phyloP scores from a whole-genome alignment of 2,797 vertebrate species.

The Orientallactaga sibirica region DNA sequence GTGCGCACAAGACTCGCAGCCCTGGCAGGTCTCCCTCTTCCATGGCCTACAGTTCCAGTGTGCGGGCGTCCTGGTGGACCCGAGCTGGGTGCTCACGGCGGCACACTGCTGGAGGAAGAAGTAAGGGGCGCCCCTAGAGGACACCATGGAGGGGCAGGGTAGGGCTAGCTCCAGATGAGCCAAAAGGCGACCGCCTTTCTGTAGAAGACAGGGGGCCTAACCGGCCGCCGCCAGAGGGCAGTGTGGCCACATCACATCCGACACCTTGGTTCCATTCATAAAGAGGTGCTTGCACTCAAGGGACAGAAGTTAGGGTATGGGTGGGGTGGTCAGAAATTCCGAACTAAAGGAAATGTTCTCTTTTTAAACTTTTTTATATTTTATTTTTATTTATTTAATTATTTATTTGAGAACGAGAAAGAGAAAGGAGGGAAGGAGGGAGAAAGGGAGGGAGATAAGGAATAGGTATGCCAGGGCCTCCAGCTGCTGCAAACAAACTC shows the following conservation, averaged over 20 bases:
- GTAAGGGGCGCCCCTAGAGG: conserved; percentile 25
- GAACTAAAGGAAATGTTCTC: neutral
- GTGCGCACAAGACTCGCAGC: conserved; percentile 86
- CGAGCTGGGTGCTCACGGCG: conserved; percentile 88
- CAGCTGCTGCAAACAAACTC: no score
- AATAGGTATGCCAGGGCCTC: no score
- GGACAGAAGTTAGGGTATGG: neutral
- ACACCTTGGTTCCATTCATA: neutral
- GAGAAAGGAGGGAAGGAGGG: no score
- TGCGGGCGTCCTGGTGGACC: conserved; percentile 88
- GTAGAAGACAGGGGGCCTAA: neutral
- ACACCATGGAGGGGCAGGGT: fast-evolving
- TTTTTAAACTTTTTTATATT: neutral
- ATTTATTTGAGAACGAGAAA: no score
- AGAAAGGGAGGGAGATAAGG: no score
- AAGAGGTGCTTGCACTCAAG: neutral
- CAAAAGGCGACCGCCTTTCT: neutral
- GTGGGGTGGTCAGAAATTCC: neutral
- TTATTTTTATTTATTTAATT: no score
- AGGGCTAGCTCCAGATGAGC: neutral
- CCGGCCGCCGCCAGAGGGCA: conserved; percentile 50
- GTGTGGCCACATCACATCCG: neutral
- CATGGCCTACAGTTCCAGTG: conserved; percentile 81
- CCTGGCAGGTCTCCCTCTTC: conserved; percentile 88
- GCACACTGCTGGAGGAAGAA: conserved; percentile 74